phyloP scores from a whole-genome alignment of 2,113 vertebrate genomes.

The Bucco capensis region DNA sequence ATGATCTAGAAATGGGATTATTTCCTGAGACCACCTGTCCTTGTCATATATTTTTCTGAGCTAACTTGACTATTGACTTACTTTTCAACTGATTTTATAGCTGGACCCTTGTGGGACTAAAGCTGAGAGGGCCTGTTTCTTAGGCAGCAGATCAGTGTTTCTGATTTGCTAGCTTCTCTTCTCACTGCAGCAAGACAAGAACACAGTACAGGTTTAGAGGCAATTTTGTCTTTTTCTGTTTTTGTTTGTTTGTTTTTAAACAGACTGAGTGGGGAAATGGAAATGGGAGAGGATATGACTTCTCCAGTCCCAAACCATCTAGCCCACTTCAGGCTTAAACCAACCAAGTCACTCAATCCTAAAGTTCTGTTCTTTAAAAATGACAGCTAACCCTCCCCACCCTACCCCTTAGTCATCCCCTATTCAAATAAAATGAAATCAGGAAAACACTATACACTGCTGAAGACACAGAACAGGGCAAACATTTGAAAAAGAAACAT shows the following conservation, averaged over 20 bases:
- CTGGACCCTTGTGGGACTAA: slow-evolving; percentile 9
- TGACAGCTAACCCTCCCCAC: slow-evolving; percentile 68
- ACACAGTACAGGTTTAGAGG: slow-evolving; percentile 56
- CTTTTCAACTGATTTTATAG: slow-evolving; percentile 34
- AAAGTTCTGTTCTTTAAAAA: slow-evolving; percentile 4
- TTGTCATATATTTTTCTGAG: slow-evolving; percentile 39
- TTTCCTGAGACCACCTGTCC: slow-evolving; percentile 70
- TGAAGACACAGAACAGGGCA: slow-evolving; percentile 74
- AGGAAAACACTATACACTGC: slow-evolving; percentile 68
- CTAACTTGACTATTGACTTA: background rate
- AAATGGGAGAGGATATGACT: slow-evolving; percentile 60
- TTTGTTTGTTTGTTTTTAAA: no score
- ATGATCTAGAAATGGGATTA: slow-evolving; percentile 68
- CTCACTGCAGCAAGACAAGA: slow-evolving; percentile 56
- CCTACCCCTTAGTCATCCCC: slow-evolving; percentile 49
- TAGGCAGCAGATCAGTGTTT: slow-evolving; percentile 3
- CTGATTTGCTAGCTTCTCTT: slow-evolving; percentile 44
- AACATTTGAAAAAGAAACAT: slow-evolving; percentile 67
- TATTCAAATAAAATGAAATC: slow-evolving; percentile 64
- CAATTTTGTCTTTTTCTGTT: background rate
- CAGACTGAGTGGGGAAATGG: slow-evolving; percentile 21
- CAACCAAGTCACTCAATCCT: slow-evolving; percentile 34
- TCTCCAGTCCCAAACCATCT: slow-evolving; percentile 59
- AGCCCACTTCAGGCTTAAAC: slow-evolving; percentile 52
- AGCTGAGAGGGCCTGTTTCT: slow-evolving; percentile 19